Percentiles rank a stretch among this genome's conserved stretches.
phyloP scores from a whole-genome alignment of 2,888 invertebrate genomes.

The Oscheius sp. region DNA sequence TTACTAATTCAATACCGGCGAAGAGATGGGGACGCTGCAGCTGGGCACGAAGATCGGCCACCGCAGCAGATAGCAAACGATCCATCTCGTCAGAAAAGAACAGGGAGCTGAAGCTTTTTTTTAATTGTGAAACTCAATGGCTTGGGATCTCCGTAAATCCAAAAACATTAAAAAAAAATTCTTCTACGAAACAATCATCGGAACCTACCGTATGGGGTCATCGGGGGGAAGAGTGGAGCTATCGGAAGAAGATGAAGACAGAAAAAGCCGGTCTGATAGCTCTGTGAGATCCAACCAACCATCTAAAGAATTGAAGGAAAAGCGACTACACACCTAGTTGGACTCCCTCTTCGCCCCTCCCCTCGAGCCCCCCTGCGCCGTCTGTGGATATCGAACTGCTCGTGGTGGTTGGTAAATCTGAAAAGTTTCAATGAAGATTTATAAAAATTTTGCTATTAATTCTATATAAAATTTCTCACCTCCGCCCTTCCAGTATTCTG shows the following conservation, averaged over 20 bases:
- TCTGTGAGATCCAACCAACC: conserved; percentile 28
- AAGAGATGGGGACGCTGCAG: conserved; percentile 24
- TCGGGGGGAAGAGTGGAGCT: conserved; percentile 31
- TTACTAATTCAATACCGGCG: conserved; percentile 24
- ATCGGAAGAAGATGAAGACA: conserved; percentile 6
- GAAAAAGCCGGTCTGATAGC: conserved; percentile 2
- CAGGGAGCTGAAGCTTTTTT: no score
- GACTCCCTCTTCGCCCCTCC: conserved; percentile 46
- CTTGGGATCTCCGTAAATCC: no score
- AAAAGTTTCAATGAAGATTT: background rate
- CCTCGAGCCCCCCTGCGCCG: conserved; percentile 37
- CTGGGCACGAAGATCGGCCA: conserved; percentile 26
- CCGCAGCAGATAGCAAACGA: conserved; percentile 7
- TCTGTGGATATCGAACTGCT: conserved; percentile 46
- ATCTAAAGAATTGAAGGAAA: background rate
- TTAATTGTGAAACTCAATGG: no score
- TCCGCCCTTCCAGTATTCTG: conserved; percentile 15
- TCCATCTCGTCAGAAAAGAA: conserved; percentile 13
- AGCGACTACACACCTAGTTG: conserved; percentile 31
- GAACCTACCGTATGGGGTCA: conserved; percentile 22
- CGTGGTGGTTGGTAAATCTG: conserved; percentile 46
- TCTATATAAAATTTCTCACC: background rate
- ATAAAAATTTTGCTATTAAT: background rate
- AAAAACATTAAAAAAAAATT: no score
- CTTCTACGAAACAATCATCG: background rate